Evolutionary conservation across 1,140 invertebrate genomes (phyloP).

Genomic region (Rhyacophila brunnea): DNA sequence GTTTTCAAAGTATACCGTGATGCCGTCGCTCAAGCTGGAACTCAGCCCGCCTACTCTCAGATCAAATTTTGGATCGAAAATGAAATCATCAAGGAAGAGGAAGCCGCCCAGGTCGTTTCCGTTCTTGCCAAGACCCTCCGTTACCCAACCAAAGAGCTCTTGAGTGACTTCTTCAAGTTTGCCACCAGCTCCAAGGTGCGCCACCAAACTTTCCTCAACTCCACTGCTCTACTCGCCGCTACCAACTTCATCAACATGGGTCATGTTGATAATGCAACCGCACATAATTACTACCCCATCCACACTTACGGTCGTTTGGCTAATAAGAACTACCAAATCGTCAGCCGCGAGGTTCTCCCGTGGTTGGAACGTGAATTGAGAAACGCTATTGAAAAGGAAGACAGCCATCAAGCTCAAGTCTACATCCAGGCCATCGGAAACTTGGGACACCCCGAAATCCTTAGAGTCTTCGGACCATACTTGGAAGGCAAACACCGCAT

Average conservation of each 20-base stretch:
- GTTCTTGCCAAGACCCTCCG: slow-evolving; percentile 52
- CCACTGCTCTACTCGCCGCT: slow-evolving; percentile 58
- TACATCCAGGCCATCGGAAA: too few relatives aligned
- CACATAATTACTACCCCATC: slow-evolving; percentile 60
- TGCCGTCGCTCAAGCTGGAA: slow-evolving; percentile 63
- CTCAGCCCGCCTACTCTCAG: slow-evolving; percentile 61
- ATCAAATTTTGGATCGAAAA: slow-evolving; percentile 60
- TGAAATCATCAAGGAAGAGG: slow-evolving; percentile 53
- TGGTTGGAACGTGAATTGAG: slow-evolving; percentile 55
- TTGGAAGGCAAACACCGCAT: too few relatives aligned
- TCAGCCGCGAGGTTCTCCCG: slow-evolving; percentile 59
- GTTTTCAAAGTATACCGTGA: slow-evolving; percentile 59
- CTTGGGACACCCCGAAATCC: too few relatives aligned
- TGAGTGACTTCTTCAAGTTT: slow-evolving; percentile 57
- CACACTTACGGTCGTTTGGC: slow-evolving; percentile 59
- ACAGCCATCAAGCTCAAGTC: slow-evolving; percentile 57
- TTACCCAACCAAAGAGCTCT: slow-evolving; percentile 62
- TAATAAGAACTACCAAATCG: slow-evolving; percentile 48
- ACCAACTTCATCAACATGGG: slow-evolving; percentile 57
- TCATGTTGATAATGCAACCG: slow-evolving; percentile 55
- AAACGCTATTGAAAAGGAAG: slow-evolving; percentile 48
- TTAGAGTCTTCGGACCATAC: too few relatives aligned
- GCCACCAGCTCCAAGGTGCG: slow-evolving; percentile 50
- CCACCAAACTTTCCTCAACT: slow-evolving; percentile 50
- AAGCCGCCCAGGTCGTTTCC: slow-evolving; percentile 58